Base-by-base conservation (phyloP, 2,113 vertebrate genomes). In the Platysternon megacephalum region DNA sequence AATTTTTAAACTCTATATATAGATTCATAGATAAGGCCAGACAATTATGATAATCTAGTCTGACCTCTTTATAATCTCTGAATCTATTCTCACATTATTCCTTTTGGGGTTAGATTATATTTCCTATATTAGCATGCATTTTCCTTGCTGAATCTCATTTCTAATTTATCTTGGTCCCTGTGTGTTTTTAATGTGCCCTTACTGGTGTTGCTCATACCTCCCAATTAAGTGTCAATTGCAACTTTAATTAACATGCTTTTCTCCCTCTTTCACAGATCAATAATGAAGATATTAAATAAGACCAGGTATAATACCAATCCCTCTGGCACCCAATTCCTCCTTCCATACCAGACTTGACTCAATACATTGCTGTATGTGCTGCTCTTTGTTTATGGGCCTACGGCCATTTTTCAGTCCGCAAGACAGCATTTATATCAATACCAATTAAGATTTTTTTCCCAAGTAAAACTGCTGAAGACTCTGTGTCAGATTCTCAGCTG, bases 221-320 rank as follows among this genome's bases (percentile, higher is more conserved):
- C 72, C 56, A 92, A 39, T 12, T 28, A 97, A 86, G 81, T 65
- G 88, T 84, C 95, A 96, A 65, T 46, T 95, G 22, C 5, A 95
- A 86, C 44, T 95, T 96, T 96, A 95, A 97, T 95, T 94, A 95
- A 95, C 96, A 91, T 78, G 84, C 24, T 44, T 86, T 29, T 35
- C 58, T 5, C 39, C 89, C 80, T 28, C 86, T 87, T 76, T 92
- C 91, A 78, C 56, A 89, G 5, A 17, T 2, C 1, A 82, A 14
- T 24, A 76, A 56, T 3, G 19, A 95, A 95, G 96, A 91, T 81
- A 84, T 10, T 32, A 65, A 87, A 52, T 46, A 79, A 94, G 86
- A 9, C 4, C 24, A 24, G 74, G 80, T 52, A 12, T 22, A 74
- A 1, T 42, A 92, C 11, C 26, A 49, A 2, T 80, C 14, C 10